These are phyloP conservation scores for Orchesella cincta DNA, from an alignment of 1,140 invertebrate genomes.

Conservation along the genomic window DNA sequence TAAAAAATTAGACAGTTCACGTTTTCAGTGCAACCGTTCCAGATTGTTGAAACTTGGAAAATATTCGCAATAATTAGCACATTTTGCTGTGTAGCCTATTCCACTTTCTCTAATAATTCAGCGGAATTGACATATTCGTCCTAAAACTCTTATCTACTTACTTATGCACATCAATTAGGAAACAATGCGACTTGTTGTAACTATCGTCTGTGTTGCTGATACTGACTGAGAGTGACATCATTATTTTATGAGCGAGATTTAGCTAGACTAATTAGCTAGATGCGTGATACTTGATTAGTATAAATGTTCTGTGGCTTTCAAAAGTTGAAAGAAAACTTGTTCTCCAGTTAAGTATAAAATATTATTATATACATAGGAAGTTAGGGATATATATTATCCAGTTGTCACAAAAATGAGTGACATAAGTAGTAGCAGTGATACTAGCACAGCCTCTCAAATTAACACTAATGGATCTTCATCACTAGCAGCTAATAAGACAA, in stretches of 20 bases:
- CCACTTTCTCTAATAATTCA: too few species aligned
- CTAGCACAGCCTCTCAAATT: slow-evolving; percentile 12
- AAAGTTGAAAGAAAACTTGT: not conserved
- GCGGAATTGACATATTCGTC: too few species aligned
- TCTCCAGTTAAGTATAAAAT: not conserved
- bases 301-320: not conserved
- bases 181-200: not conserved
- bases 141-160: too few species aligned
- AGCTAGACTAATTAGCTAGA: not conserved
- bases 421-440: slow-evolving; percentile 28
- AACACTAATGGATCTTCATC: slow-evolving; percentile 24
- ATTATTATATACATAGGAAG: not conserved
- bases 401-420: slow-evolving; percentile 17
- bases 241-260: not conserved
- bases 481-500: not conserved
- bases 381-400: not conserved
- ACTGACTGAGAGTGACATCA: not conserved
- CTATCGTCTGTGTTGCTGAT: slow-evolving; percentile 4
- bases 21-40: too few species aligned
- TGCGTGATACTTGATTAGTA: not conserved
- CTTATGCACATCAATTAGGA: too few species aligned
- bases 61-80: too few species aligned
- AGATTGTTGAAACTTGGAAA: too few species aligned
- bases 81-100: too few species aligned
- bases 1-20: too few species aligned